These are phyloP conservation scores for Alcedo quadribrachys DNA, from an alignment of 2,797 vertebrate species.

Conservation along the genomic window DNA sequence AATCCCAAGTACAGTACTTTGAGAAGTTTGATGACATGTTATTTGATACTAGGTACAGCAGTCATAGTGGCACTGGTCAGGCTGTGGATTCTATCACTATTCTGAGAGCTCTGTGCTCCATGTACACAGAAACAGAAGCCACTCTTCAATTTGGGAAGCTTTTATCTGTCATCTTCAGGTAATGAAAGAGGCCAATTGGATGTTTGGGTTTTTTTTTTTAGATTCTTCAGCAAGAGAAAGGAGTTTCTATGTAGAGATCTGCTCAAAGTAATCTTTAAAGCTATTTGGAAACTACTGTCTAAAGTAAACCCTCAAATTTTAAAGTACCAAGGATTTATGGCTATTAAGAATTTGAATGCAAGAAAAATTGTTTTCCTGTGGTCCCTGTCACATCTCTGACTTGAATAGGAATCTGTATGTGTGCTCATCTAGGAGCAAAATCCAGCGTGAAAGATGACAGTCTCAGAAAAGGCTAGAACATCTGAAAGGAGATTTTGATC, in stretches of 20 bases:
- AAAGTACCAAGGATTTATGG: not conserved
- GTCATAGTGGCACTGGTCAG: not conserved
- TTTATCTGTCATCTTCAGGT: not conserved
- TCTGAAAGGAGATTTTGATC: constrained; percentile 11
- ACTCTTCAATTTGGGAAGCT: not conserved
- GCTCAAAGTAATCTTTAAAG: not conserved
- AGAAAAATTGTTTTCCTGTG: not conserved
- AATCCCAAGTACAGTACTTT: not conserved
- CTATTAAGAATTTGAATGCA: not conserved
- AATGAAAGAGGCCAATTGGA: not conserved
- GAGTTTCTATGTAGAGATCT: not conserved
- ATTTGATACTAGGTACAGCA: not conserved
- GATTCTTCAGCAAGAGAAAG: not conserved
- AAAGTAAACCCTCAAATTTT: not conserved
- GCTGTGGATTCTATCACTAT: not conserved
- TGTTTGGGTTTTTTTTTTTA: not conserved
- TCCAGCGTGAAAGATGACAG: not conserved
- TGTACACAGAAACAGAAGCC: not conserved
- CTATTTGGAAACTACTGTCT: not conserved
- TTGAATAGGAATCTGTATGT: not conserved
- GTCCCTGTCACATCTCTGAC: not conserved
- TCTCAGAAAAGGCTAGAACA: not conserved
- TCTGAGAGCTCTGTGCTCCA: not conserved
- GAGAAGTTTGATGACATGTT: not conserved
- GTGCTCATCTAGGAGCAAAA: not conserved